Conservation (phyloP, 2,888 invertebrate species). For the Cheilosia impressa region DNA sequence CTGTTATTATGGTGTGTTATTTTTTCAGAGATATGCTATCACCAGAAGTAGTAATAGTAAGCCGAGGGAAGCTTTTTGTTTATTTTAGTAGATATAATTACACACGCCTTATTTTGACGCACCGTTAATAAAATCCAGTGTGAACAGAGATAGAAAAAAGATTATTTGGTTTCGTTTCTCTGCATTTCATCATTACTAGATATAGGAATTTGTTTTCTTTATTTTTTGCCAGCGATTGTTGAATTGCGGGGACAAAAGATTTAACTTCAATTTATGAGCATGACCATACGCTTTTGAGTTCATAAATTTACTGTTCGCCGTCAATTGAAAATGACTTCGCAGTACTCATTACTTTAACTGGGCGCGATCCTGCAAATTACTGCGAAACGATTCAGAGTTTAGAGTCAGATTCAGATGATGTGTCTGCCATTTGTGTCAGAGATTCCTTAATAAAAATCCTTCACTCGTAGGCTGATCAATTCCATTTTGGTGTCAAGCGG, state of each 20-base stretch:
- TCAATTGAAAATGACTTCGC: no score
- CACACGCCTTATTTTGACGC: constrained; percentile 1
- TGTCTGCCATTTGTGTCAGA: no score
- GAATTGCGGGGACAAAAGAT: no score
- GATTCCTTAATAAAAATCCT: no score
- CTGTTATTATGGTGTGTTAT: neutral
- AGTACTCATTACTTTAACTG: neutral
- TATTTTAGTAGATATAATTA: constrained; percentile 24
- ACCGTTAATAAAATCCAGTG: neutral
- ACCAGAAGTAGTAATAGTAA: neutral
- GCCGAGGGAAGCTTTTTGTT: constrained; percentile 24
- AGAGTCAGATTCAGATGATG: no score
- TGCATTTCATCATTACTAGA: neutral
- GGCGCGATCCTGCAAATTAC: neutral
- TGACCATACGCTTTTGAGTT: no score
- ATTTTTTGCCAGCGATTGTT: no score
- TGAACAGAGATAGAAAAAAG: neutral
- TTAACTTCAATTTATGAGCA: no score
- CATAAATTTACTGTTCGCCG: no score
- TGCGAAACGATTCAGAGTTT: no score
- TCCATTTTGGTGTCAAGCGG: no score
- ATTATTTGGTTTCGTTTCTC: constrained; percentile 4
- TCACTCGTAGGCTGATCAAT: no score
- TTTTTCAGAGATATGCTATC: constrained; percentile 2
- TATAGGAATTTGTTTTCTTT: neutral